Conservation (phyloP, 1,140 invertebrate species). For the Temnothorax nylanderi region DNA sequence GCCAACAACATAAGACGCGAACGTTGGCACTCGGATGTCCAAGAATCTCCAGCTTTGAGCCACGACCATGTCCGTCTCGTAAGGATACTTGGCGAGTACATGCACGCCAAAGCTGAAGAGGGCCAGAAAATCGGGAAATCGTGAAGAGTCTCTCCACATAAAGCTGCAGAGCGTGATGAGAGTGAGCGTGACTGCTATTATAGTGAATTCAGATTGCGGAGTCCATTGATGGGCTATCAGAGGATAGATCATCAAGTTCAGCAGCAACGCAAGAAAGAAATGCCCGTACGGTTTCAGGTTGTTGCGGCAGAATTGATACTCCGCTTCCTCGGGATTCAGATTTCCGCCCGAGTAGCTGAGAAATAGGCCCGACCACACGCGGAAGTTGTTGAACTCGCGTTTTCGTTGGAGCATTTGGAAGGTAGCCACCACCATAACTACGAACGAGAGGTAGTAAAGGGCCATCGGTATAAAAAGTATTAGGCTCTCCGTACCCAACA, state of each 20-base stretch:
- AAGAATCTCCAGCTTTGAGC: slow-evolving; percentile 92
- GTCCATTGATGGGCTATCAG: slow-evolving; percentile 91
- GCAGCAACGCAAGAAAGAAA: slow-evolving; percentile 91
- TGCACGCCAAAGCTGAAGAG: slow-evolving; percentile 93
- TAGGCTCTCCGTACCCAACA: slow-evolving; percentile 89
- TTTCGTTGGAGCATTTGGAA: slow-evolving; percentile 92
- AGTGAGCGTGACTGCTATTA: slow-evolving; percentile 90
- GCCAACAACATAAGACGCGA: slow-evolving; percentile 92
- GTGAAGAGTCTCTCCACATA: slow-evolving; percentile 86
- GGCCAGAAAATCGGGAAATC: slow-evolving; percentile 90
- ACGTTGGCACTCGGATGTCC: slow-evolving; percentile 92
- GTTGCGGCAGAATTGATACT: slow-evolving; percentile 93
- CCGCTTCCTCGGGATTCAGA: slow-evolving; percentile 91
- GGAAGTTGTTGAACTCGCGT: slow-evolving; percentile 90
- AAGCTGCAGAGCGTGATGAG: slow-evolving; percentile 92
- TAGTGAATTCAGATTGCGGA: slow-evolving; percentile 93
- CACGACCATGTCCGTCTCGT: slow-evolving; percentile 92
- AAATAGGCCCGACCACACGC: slow-evolving; percentile 93
- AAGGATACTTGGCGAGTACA: slow-evolving; percentile 93
- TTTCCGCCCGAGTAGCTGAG: slow-evolving; percentile 89
- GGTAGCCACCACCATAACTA: slow-evolving; percentile 91
- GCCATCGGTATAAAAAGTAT: slow-evolving; percentile 89
- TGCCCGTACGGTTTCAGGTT: slow-evolving; percentile 92
- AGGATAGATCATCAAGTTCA: slow-evolving; percentile 92
- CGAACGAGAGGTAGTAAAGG: slow-evolving; percentile 90